A percentile compares a stretch with the other conserved stretches of the same genome.
phyloP scores from a whole-genome alignment of 2,113 vertebrate species.

The Ctenodactylus gundi region DNA sequence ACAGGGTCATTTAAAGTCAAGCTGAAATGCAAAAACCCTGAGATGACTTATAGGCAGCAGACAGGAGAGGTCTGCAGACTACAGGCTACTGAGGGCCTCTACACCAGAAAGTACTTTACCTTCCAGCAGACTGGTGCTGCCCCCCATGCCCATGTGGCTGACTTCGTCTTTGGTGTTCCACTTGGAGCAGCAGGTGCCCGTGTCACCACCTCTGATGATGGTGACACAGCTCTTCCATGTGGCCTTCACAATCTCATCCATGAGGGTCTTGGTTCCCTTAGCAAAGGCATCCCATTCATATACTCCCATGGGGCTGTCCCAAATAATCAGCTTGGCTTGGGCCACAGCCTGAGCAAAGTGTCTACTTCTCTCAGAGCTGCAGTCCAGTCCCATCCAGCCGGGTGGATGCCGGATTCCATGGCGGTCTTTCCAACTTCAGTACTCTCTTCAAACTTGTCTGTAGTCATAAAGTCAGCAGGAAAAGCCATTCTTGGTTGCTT shows the following conservation, averaged over 20 bases:
- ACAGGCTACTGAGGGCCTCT: constrained; percentile 92
- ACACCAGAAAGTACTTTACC: constrained; percentile 97
- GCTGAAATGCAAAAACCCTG: background rate
- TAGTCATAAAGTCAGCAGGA: constrained; percentile 94
- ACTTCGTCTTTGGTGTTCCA: constrained; percentile 98
- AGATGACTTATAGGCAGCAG: constrained; percentile 21
- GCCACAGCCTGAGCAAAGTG: constrained; percentile 88
- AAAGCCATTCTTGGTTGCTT: constrained; percentile 95
- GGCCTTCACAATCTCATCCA: constrained; percentile 97
- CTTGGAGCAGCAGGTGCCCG: constrained; percentile 97
- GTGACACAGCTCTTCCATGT: constrained; percentile 91
- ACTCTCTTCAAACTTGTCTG: constrained; percentile 95
- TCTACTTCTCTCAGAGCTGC: constrained; percentile 93
- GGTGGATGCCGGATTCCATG: constrained; percentile 90
- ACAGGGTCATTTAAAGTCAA: too few species aligned
- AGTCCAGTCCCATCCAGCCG: constrained; percentile 97
- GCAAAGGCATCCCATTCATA: constrained; percentile 96
- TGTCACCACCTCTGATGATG: constrained; percentile 98
- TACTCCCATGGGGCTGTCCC: constrained; percentile 97
- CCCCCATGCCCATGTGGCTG: constrained; percentile 97
- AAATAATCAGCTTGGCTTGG: constrained; percentile 94
- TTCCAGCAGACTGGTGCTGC: constrained; percentile 96
- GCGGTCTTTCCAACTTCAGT: constrained; percentile 90
- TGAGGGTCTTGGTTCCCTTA: constrained; percentile 94
- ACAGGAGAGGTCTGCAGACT: constrained; percentile 69